Evolutionary conservation across 2,888 invertebrate genomes (phyloP).

Genomic region (Athrips mouffetella): DNA sequence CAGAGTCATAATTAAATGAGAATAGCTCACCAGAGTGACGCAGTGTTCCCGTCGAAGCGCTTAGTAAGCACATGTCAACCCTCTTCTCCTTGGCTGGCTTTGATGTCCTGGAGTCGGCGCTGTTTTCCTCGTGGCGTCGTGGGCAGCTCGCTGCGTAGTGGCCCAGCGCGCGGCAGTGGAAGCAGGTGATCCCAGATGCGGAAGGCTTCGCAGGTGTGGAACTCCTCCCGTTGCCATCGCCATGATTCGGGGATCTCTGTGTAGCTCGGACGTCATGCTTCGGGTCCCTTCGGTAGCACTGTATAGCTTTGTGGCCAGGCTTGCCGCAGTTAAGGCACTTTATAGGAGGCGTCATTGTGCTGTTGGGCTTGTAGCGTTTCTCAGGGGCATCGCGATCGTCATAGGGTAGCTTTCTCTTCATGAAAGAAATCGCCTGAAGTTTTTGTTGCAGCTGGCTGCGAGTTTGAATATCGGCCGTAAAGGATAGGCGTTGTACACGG

Average conservation of each 20-base stretch:
- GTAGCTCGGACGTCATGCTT: background rate
- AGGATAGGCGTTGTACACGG: background rate
- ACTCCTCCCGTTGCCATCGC: background rate
- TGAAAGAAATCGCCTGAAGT: background rate
- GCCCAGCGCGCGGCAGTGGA: constrained; percentile 5
- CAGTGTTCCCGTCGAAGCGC: background rate
- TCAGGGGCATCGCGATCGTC: background rate
- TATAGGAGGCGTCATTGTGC: background rate
- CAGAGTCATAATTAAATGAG: constrained; percentile 10
- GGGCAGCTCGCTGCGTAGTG: constrained; percentile 12
- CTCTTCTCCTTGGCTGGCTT: background rate
- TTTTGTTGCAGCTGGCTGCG: background rate
- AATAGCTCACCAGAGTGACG: background rate
- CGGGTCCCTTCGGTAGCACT: background rate
- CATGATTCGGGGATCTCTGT: no score
- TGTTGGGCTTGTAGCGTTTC: background rate
- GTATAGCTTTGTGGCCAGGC: constrained; percentile 6
- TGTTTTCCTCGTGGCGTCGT: background rate
- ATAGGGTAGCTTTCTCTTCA: background rate
- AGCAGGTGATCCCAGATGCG: constrained; percentile 9
- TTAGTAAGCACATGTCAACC: background rate
- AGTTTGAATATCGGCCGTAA: background rate
- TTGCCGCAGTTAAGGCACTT: constrained; percentile 1
- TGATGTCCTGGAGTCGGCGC: background rate
- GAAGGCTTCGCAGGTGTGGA: background rate